Evolutionary conservation across 1,140 invertebrate genomes (phyloP), one percentile per base, ranked within the genome.

Genomic region (Drosophila paulistorum): DNA sequence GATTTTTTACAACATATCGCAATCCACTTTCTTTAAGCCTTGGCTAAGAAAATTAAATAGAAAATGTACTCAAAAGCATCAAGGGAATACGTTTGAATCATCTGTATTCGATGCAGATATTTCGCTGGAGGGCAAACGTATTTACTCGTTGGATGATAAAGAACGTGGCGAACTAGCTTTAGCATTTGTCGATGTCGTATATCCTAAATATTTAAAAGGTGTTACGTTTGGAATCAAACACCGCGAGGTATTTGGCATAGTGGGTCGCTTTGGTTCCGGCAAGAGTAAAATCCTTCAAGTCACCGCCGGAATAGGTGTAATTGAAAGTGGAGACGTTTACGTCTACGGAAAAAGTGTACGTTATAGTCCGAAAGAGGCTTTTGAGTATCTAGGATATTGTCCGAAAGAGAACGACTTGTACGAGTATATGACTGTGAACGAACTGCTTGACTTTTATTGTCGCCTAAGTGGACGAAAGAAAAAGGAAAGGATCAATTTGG

Each of bases 391-490:
- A 0, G 65, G 51, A 1, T 63, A 57, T 17, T 63, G 65, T 48
- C 59, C 70, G 1, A 4, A 17, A 5, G 0, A 3, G 1, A 72
- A 59, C 37, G 17, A 59, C 1, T 13, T 72, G 2, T 17, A 62
- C 0, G 45, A 41, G 0, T 62, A 17, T 57, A 55, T 72, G 70
- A 62, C 70, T 0, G 58, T 68, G 0, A 2, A 6, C 4, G 59
- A 72, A 13, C 33, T 72, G 13, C 10, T 72, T 0, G 1, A n/a
- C 9, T 72, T 67, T 37, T 68, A 62, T 10, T 68, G 70, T 13
- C 11, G 26, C 0, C 17, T 68, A 10, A n/a, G 41, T 39, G 59
- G 65, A 4, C 10, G 58, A 0, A 42, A 30, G 1, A 11, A 1
- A 1, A 11, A 33, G 1, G 13, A 48, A 3, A 23, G 30, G 9